Evolutionary conservation across 2,888 invertebrate genomes (phyloP).

Genomic region (Gerris lacustris): DNA sequence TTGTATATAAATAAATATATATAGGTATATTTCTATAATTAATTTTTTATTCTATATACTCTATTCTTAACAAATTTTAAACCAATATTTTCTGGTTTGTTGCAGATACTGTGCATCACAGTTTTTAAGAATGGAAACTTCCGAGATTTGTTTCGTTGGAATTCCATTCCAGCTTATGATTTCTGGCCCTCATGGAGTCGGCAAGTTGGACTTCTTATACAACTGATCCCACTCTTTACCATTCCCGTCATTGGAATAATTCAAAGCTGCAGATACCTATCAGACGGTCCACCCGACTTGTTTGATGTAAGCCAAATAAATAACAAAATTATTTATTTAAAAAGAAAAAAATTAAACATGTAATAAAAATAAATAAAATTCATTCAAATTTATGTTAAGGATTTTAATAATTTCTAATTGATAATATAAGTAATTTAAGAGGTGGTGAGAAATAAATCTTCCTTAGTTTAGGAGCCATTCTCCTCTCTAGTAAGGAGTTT

Average conservation of each 20-base stretch:
- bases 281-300: conserved; percentile 72
- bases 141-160: conserved; percentile 53
- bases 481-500: too few species aligned
- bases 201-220: conserved; percentile 62
- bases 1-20: too few species aligned
- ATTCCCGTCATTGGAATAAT: conserved; percentile 61
- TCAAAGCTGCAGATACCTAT: conserved; percentile 63
- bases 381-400: too few species aligned
- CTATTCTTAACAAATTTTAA: too few species aligned
- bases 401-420: too few species aligned
- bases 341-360: background rate
- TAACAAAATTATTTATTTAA: conserved; percentile 7
- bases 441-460: too few species aligned
- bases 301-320: conserved; percentile 54
- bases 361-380: too few species aligned
- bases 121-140: conserved; percentile 58
- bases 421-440: too few species aligned
- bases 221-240: conserved; percentile 60
- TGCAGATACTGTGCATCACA: conserved; percentile 51
- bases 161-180: conserved; percentile 44
- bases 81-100: too few species aligned
- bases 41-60: too few species aligned
- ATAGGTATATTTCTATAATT: too few species aligned
- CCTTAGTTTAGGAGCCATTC: too few species aligned
- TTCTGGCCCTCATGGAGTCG: conserved; percentile 73